Evolutionary conservation across 1,140 invertebrate genomes (phyloP), one percentile per base, ranked within the genome.

Genomic region (Apis laboriosa): DNA sequence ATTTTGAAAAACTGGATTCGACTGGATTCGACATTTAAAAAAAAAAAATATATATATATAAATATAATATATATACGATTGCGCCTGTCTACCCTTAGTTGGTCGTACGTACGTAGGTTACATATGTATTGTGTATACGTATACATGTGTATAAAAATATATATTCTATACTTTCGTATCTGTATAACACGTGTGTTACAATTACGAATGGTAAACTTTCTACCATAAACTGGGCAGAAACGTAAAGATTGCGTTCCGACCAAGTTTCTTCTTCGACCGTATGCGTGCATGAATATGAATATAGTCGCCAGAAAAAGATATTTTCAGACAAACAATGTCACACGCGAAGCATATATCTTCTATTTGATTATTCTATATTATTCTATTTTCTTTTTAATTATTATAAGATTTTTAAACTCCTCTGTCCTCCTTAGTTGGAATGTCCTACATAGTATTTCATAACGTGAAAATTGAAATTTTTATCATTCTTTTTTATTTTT

Each of bases 81-180:
- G 86, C 89, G 84, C 90, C 87, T 89, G 83, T 90, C 84, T 86
- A 87, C 84, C 75, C 77, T 92, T 91, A 90, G 89, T 87, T 91
- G 84, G 86, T 84, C 90, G 90, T 92, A 89, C 83, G 84, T 91
- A 84, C 83, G 81, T 90, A 90, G 84, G 84, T 43, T 90, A 90
- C 86, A 82, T 88, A 80, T 85, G 74, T 89, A 86, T 85, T 82
- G 73, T 87, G 78, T 87, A 84, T 87, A 87, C 77, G 74, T 84
- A 77, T 87, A 86, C 66, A 76, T 77, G 66, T 90, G 77, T 87
- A 77, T 83, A 80, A 63, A 86, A 77, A 74, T 84, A 77, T 84
- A 80, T 87, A 86, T 83, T 87, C 68, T 84, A 64, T 87, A 87
- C 85, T 88, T 88, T 87, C 85, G 74, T 88, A 88, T 87, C 75